Conservation (phyloP, 2,888 invertebrate genomes). For the Drosophila demipolita region DNA sequence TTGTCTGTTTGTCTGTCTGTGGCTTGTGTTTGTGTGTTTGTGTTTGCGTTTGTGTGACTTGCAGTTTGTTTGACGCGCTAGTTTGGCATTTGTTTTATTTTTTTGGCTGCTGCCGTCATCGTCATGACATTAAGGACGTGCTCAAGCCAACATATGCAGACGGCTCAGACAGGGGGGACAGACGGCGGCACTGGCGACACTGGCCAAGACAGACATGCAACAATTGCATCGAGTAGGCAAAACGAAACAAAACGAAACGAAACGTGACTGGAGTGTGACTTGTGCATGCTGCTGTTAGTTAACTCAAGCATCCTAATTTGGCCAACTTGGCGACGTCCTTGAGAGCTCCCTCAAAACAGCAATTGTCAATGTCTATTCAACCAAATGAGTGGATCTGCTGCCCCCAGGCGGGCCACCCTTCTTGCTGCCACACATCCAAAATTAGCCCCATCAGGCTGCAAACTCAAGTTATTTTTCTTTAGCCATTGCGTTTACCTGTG, state of each 20-base stretch:
- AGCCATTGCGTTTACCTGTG: conserved; percentile 15
- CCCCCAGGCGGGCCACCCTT: conserved; percentile 16
- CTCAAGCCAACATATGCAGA: conserved; percentile 72
- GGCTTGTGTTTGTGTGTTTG: conserved; percentile 16
- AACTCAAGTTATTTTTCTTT: conserved; percentile 14
- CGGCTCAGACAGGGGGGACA: conserved; percentile 27
- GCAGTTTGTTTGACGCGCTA: conserved; percentile 69
- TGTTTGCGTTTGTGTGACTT: conserved; percentile 51
- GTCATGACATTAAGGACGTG: conserved; percentile 75
- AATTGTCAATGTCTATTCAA: conserved; percentile 47
- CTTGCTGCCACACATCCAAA: conserved; percentile 19
- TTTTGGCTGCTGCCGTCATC: conserved; percentile 56
- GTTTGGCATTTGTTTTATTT: conserved; percentile 69
- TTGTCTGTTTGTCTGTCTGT: conserved; percentile 13
- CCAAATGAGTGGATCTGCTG: conserved; percentile 22
- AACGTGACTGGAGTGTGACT: conserved; percentile 78
- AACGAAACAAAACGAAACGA: conserved; percentile 24
- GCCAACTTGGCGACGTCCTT: conserved; percentile 74
- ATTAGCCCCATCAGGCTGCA: conserved; percentile 38
- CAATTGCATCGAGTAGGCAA: conserved; percentile 41
- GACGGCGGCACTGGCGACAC: not conserved
- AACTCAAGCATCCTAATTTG: conserved; percentile 75
- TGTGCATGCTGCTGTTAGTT: conserved; percentile 46
- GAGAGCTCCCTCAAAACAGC: conserved; percentile 40
- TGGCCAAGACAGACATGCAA: conserved; percentile 29